These are phyloP conservation scores for Heteromormyrus szaboi DNA, from an alignment of 2,797 vertebrate species.

Conservation along the genomic window DNA sequence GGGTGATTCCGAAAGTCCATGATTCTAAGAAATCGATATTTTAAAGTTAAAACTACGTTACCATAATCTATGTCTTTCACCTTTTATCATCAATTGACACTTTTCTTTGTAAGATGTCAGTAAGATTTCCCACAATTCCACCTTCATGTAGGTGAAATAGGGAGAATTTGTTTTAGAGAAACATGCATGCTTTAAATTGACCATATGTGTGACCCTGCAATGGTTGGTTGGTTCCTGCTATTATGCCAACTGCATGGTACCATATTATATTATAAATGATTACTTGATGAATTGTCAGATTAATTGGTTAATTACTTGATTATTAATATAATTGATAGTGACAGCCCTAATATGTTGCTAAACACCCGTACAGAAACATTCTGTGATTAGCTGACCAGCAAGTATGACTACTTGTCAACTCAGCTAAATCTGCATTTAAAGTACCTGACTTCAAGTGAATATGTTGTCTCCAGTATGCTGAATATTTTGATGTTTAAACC, in stretches of 20 bases:
- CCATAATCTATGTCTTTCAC: not conserved
- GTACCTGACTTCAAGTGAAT: not conserved
- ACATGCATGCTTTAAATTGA: too few relatives aligned
- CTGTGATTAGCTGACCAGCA: not conserved
- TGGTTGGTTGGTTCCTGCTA: too few relatives aligned
- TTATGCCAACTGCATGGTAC: too few relatives aligned
- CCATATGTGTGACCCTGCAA: too few relatives aligned
- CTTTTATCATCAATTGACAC: not conserved
- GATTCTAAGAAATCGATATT: not conserved
- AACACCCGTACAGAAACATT: not conserved
- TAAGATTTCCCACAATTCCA: not conserved
- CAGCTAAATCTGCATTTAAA: not conserved
- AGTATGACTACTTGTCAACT: not conserved
- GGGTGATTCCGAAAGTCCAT: not conserved
- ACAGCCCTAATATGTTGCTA: not conserved
- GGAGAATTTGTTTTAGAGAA: not conserved
- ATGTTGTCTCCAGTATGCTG: not conserved
- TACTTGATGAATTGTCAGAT: too few relatives aligned
- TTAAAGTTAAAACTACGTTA: not conserved
- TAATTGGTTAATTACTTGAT: not conserved
- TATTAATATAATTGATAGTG: not conserved
- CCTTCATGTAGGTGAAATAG: not conserved
- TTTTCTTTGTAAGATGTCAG: constrained; percentile 24
- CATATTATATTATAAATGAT: too few relatives aligned
- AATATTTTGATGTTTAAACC: not conserved